phyloP scores from a whole-genome alignment of 2,113 vertebrate genomes.

The Brachionichthys hirsutus region DNA sequence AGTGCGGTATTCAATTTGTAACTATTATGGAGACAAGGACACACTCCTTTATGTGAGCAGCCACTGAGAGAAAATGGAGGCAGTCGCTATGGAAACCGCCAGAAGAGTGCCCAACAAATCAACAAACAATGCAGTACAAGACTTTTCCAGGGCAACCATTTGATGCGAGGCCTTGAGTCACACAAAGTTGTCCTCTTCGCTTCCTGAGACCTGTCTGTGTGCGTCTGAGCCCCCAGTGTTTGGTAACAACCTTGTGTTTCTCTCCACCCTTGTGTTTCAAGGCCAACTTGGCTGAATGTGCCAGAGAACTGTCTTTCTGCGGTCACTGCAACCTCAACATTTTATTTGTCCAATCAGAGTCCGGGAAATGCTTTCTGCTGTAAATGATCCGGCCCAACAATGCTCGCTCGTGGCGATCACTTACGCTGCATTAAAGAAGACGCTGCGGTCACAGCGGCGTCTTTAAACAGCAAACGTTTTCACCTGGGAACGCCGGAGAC shows the following conservation, averaged over 20 bases:
- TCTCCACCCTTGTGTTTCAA: conserved; percentile 62
- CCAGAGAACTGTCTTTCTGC: conserved; percentile 68
- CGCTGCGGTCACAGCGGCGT: too few relatives aligned
- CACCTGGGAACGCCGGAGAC: too few relatives aligned
- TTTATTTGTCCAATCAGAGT: conserved; percentile 66
- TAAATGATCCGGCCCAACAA: conserved; percentile 37
- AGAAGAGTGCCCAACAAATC: conserved; percentile 74
- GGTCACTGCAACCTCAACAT: conserved; percentile 71
- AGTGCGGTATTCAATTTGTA: conserved; percentile 80
- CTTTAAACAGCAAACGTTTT: too few relatives aligned
- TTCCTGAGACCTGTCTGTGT: conserved; percentile 64
- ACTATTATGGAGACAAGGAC: conserved; percentile 79
- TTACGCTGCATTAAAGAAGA: background rate
- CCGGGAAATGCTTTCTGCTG: conserved; percentile 60
- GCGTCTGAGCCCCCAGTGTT: conserved; percentile 58
- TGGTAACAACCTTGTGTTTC: conserved; percentile 64
- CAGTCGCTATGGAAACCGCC: conserved; percentile 76
- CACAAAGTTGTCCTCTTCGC: conserved; percentile 71
- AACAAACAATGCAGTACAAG: conserved; percentile 73
- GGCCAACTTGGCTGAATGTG: conserved; percentile 58
- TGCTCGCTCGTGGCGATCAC: conserved; percentile 24
- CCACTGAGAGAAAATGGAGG: conserved; percentile 76
- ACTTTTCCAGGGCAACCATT: conserved; percentile 69
- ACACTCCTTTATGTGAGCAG: conserved; percentile 74
- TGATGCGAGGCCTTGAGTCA: conserved; percentile 72